Evolutionary conservation across 2,113 vertebrate species (phyloP).

Genomic region (Oncorhynchus masou): DNA sequence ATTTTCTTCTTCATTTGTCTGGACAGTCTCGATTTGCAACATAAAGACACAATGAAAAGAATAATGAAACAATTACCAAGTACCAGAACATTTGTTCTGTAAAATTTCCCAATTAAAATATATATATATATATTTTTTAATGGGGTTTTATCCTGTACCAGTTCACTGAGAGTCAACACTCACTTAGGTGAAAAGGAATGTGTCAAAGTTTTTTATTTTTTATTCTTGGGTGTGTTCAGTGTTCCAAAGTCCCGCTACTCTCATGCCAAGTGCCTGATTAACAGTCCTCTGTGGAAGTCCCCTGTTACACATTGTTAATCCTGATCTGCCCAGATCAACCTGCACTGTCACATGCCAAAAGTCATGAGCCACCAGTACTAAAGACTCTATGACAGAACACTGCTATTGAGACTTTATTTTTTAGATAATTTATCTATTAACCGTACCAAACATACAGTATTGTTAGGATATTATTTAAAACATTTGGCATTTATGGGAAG

Average conservation of each 20-base stretch:
- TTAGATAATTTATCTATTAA: background rate
- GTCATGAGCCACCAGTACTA: background rate
- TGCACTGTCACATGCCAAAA: background rate
- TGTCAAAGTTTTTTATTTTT: background rate
- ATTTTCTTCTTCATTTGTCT: too few relatives aligned
- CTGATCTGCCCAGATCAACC: background rate
- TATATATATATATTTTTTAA: too few relatives aligned
- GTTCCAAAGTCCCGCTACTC: background rate
- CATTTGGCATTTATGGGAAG: background rate
- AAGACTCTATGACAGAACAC: background rate
- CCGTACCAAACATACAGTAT: background rate
- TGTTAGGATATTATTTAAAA: too few relatives aligned
- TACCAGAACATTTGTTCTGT: too few relatives aligned
- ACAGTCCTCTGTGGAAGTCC: background rate
- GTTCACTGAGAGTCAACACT: background rate
- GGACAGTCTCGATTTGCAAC: too few relatives aligned
- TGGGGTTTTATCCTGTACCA: background rate
- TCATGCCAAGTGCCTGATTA: background rate
- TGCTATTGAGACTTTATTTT: background rate
- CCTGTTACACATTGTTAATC: background rate
- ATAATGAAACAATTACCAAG: too few relatives aligned
- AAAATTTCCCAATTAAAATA: too few relatives aligned
- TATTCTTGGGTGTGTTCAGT: background rate
- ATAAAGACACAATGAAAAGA: too few relatives aligned
- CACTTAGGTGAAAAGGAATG: background rate